phyloP scores from a whole-genome alignment of 2,888 invertebrate genomes.

The Ichneumon xanthorius region DNA sequence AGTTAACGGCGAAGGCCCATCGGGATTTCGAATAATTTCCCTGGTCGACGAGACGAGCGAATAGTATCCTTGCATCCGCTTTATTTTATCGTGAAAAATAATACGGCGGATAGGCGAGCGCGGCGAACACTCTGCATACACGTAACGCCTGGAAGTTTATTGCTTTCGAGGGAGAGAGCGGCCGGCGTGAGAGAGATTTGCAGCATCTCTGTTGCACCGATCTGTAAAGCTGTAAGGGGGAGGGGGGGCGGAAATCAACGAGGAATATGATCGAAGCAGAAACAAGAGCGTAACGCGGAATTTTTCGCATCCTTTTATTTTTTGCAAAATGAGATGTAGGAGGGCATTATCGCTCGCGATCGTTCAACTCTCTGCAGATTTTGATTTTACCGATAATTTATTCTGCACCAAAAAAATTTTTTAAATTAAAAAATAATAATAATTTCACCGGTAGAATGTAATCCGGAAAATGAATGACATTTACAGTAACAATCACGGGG shows the following conservation, averaged over 20 bases:
- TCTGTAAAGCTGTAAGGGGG: neutral
- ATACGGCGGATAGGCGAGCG: slow-evolving; percentile 32
- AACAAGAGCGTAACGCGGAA: neutral
- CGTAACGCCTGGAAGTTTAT: slow-evolving; percentile 25
- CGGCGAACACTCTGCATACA: neutral
- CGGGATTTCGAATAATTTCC: slow-evolving; percentile 71
- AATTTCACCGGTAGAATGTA: neutral
- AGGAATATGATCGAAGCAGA: neutral
- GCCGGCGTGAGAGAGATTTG: slow-evolving; percentile 10
- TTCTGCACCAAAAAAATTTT: neutral
- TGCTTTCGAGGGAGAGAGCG: neutral
- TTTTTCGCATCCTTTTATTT: neutral
- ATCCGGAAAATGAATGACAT: slow-evolving; percentile 21
- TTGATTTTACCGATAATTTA: neutral
- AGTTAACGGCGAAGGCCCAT: slow-evolving; percentile 62
- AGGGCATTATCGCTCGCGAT: neutral
- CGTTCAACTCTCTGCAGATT: neutral
- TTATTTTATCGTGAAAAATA: slow-evolving; percentile 49
- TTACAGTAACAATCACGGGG: slow-evolving; percentile 18
- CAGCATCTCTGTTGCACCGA: neutral
- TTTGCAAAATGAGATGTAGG: neutral
- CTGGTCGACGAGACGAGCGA: slow-evolving; percentile 54
- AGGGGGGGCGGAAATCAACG: neutral
- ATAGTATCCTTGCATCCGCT: neutral
- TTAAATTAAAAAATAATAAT: neutral